Evolutionary conservation across 1,140 invertebrate genomes (phyloP).

Genomic region (Drosophila pruinosa): DNA sequence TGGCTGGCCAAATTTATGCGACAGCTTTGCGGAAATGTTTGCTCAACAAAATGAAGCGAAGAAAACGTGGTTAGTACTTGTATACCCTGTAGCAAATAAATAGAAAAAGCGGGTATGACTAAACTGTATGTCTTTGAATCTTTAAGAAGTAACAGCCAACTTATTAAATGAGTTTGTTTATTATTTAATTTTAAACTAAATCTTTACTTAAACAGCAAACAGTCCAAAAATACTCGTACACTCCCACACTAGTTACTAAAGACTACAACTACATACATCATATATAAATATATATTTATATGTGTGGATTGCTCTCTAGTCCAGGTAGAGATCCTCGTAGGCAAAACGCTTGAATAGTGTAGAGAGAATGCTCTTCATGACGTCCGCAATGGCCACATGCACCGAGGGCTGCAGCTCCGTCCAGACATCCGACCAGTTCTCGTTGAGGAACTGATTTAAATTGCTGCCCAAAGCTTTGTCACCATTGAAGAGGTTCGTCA

Average conservation of each 20-base stretch:
- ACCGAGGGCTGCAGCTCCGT: constrained; percentile 85
- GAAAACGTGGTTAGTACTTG: not conserved
- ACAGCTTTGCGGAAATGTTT: constrained; percentile 56
- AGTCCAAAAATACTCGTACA: constrained; percentile 75
- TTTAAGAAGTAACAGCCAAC: too few species aligned
- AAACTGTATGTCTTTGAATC: constrained; percentile 9
- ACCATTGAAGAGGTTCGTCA: constrained; percentile 88
- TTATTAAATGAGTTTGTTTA: constrained; percentile 43
- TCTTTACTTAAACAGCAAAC: constrained; percentile 58
- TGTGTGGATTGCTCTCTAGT: constrained; percentile 25
- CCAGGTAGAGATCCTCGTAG: constrained; percentile 74
- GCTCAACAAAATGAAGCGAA: not conserved
- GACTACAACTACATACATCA: constrained; percentile 7
- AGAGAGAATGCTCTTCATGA: constrained; percentile 84
- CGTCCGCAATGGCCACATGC: constrained; percentile 84
- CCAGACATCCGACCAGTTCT: constrained; percentile 85
- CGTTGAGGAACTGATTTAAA: constrained; percentile 86
- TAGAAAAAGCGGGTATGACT: not conserved
- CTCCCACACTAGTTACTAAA: constrained; percentile 37
- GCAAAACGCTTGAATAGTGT: constrained; percentile 75
- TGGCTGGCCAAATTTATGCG: constrained; percentile 39
- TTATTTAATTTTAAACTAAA: constrained; percentile 47
- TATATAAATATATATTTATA: not conserved
- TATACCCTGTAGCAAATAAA: not conserved
- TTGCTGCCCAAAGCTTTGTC: constrained; percentile 86